phyloP scores from a whole-genome alignment of 2,797 vertebrate species.

The Cynopterus sphinx region DNA sequence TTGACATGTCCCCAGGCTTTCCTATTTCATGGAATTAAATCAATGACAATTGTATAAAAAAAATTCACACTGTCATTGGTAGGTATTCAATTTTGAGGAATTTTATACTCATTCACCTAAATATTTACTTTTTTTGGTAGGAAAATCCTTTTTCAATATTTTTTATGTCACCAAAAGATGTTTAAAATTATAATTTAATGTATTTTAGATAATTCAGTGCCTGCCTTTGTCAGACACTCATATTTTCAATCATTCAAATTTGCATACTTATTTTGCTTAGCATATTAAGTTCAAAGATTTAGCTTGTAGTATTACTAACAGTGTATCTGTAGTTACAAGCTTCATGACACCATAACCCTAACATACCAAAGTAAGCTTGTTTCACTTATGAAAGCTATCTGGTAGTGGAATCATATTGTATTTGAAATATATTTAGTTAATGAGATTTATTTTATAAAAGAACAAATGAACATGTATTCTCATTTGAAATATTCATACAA shows the following conservation, averaged over 20 bases:
- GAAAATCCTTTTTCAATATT: not conserved
- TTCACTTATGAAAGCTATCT: not conserved
- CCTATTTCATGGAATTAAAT: not conserved
- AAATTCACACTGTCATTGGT: not conserved
- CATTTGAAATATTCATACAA: not conserved
- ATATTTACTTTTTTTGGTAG: not conserved
- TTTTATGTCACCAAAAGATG: not conserved
- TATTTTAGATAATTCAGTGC: not conserved
- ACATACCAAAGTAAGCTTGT: not conserved
- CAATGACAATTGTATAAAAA: not conserved
- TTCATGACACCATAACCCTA: not conserved
- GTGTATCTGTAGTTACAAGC: not conserved
- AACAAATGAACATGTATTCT: not conserved
- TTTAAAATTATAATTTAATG: conserved; percentile 25
- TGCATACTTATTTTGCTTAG: not conserved
- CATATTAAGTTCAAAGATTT: not conserved
- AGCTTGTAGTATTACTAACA: not conserved
- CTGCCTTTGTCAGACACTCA: not conserved
- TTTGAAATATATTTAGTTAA: conserved; percentile 24
- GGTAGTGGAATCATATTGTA: not conserved
- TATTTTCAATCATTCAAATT: not conserved
- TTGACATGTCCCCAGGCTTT: not conserved
- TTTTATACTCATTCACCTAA: not conserved
- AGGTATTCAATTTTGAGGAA: not conserved
- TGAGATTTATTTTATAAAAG: conserved; percentile 12